These are phyloP conservation scores for Acanthosepion pharaonis DNA, from an alignment of 2,888 invertebrate species.

Conservation along the genomic window DNA sequence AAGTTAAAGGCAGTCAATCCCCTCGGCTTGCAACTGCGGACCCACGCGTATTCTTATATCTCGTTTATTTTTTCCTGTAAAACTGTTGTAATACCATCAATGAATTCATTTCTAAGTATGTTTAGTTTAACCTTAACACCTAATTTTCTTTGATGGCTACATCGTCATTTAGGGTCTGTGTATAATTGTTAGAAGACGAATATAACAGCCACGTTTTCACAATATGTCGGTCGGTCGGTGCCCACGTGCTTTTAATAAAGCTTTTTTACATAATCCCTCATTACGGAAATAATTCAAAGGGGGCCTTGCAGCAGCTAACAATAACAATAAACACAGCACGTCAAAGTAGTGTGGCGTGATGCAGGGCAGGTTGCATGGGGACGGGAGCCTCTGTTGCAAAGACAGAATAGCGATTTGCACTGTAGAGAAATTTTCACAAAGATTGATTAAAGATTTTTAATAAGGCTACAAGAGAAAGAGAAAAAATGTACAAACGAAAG, in stretches of 20 bases:
- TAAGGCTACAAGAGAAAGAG: too few relatives aligned
- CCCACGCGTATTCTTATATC: not conserved
- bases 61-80: not conserved
- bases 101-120: not conserved
- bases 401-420: not conserved
- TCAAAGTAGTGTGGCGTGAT: not conserved
- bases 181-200: not conserved
- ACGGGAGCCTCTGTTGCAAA: not conserved
- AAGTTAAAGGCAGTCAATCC: not conserved
- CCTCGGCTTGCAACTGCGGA: not conserved
- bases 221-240: not conserved
- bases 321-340: not conserved
- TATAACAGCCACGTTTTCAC: too few relatives aligned
- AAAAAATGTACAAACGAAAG: too few relatives aligned
- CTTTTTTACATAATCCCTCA: not conserved
- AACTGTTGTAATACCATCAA: not conserved
- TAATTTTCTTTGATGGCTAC: not conserved
- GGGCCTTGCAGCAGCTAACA: not conserved
- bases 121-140: not conserved
- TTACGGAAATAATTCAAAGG: conserved; percentile 11
- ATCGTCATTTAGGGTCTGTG: not conserved
- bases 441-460: too few relatives aligned
- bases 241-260: not conserved
- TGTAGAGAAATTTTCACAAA: too few relatives aligned
- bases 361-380: not conserved